A percentile compares a stretch with the other conserved stretches of the same genome.
Conservation (phyloP, 1,140 invertebrate species). For the Calephelis nemesis region DNA sequence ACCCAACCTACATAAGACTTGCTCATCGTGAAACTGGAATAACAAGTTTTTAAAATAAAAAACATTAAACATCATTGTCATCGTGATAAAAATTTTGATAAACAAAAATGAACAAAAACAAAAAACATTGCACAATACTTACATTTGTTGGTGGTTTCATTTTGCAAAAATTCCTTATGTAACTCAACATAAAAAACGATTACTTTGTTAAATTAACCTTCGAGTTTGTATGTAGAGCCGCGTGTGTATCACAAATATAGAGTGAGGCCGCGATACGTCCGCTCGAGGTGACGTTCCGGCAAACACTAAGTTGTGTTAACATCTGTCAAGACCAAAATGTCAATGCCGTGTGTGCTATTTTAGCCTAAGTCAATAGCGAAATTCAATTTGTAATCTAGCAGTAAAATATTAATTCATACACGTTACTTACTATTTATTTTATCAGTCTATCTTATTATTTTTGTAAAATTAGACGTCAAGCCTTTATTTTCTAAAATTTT, state of each 20-base stretch:
- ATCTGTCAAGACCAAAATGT: constrained; percentile 21
- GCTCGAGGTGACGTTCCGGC: constrained; percentile 44
- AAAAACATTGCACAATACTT: constrained; percentile 41
- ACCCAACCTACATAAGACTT: background rate
- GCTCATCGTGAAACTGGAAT: too few species aligned
- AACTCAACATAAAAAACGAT: constrained; percentile 51
- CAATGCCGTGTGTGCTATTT: constrained; percentile 27
- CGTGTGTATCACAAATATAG: constrained; percentile 37
- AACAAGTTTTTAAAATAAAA: background rate
- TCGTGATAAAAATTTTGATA: constrained; percentile 2
- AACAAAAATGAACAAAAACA: constrained; percentile 17
- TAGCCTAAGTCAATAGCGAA: background rate
- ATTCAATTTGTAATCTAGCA: background rate
- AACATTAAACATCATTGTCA: constrained; percentile 1
- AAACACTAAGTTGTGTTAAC: constrained; percentile 44
- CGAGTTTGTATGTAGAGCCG: constrained; percentile 25
- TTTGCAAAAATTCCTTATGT: constrained; percentile 53
- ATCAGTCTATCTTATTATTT: too few species aligned
- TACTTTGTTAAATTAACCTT: constrained; percentile 19
- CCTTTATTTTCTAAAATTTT: too few species aligned
- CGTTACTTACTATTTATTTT: too few species aligned
- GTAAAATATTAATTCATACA: background rate
- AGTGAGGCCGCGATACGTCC: constrained; percentile 58
- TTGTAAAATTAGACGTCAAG: too few species aligned
- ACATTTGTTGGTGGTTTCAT: constrained; percentile 73